Conservation (phyloP, 2,113 vertebrate species). For the Elgaria multicarinata region DNA sequence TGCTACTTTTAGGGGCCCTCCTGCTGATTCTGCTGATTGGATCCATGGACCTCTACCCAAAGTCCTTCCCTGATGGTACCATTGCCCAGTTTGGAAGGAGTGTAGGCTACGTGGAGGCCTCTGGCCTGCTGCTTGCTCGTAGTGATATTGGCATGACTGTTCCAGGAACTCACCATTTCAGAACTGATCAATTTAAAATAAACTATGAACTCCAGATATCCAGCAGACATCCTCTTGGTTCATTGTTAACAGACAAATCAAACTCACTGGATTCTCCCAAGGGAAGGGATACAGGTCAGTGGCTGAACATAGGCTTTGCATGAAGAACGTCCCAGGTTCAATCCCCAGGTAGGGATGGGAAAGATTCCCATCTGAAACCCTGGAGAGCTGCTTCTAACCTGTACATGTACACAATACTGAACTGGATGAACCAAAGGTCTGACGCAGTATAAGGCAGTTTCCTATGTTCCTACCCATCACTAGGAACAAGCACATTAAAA, state of each 20-base stretch:
- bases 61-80: too few relatives aligned
- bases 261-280: neutral
- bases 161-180: neutral
- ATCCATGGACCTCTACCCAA: too few relatives aligned
- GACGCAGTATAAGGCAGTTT: neutral
- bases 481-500: neutral
- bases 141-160: neutral
- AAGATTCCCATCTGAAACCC: neutral
- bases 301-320: neutral
- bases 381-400: neutral
- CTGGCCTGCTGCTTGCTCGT: neutral
- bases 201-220: neutral
- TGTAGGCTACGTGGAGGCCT: neutral
- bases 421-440: neutral
- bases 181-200: neutral
- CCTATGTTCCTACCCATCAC: neutral
- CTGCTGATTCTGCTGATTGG: too few relatives aligned
- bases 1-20: too few relatives aligned
- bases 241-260: neutral
- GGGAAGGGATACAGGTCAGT: neutral
- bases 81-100: neutral
- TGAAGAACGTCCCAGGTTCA: neutral
- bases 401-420: neutral
- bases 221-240: neutral
- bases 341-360: neutral